Evolutionary conservation across 2,797 vertebrate species (phyloP).

Genomic region (Botia kubotai): DNA sequence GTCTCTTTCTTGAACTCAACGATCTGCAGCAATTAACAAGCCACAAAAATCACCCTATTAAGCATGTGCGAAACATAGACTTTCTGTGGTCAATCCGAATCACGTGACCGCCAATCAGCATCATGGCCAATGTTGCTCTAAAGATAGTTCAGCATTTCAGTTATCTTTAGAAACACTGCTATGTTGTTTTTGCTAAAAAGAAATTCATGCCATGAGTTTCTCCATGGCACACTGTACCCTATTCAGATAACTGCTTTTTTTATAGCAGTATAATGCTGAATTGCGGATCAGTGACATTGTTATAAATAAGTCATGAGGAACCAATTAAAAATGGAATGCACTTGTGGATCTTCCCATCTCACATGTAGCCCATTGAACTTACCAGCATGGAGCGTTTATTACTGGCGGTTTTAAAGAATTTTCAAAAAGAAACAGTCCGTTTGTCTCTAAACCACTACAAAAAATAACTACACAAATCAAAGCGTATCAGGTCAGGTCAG

Average conservation of each 20-base stretch:
- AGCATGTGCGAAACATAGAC: constrained; percentile 13
- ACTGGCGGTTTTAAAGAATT: constrained; percentile 22
- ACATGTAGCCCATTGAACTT: constrained; percentile 43
- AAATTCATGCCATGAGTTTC: constrained; percentile 26
- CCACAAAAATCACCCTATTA: background rate
- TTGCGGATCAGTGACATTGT: constrained; percentile 61
- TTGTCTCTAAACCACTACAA: background rate
- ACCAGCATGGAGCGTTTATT: constrained; percentile 36
- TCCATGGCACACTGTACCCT: constrained; percentile 4
- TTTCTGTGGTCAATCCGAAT: constrained; percentile 12
- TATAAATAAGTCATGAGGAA: constrained; percentile 66
- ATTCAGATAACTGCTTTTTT: constrained; percentile 40
- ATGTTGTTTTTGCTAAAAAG: constrained; percentile 26
- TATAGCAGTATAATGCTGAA: constrained; percentile 53
- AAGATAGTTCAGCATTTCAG: constrained; percentile 44
- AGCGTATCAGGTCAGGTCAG: constrained; percentile 6
- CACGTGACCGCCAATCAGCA: constrained; percentile 23
- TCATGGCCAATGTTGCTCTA: constrained; percentile 33
- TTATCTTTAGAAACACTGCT: constrained; percentile 58
- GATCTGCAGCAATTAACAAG: constrained; percentile 51
- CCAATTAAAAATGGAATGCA: constrained; percentile 63
- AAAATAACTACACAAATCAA: background rate
- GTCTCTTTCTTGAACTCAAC: constrained; percentile 23
- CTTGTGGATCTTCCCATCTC: constrained; percentile 50
- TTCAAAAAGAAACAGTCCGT: constrained; percentile 37